These are phyloP conservation scores for Mya arenaria DNA, from an alignment of 1,140 invertebrate species.

Conservation along the genomic window DNA sequence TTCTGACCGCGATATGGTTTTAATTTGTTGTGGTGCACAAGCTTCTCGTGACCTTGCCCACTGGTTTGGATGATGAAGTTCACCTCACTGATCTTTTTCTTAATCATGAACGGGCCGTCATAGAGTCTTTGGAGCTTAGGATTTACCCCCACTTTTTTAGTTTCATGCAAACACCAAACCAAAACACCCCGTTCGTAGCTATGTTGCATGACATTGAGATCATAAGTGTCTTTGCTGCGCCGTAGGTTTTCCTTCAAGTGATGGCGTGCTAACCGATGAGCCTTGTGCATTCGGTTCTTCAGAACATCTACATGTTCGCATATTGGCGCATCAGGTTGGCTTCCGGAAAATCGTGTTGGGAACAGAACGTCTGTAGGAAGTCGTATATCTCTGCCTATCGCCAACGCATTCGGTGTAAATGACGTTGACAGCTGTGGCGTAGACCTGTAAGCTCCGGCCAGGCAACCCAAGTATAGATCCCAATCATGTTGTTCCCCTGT, in stretches of 20 bases:
- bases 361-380: slow-evolving; percentile 53
- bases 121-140: slow-evolving; percentile 24
- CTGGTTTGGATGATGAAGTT: slow-evolving; percentile 18
- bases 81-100: slow-evolving; percentile 21
- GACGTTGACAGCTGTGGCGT: slow-evolving; percentile 55
- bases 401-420: slow-evolving; percentile 55
- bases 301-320: slow-evolving; percentile 34
- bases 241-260: not conserved
- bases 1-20: slow-evolving; percentile 24
- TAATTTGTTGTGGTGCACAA: slow-evolving; percentile 44
- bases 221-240: slow-evolving; percentile 21
- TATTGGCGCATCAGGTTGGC: not conserved
- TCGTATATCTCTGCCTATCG: slow-evolving; percentile 59
- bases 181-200: slow-evolving; percentile 23
- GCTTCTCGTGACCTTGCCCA: slow-evolving; percentile 3
- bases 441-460: slow-evolving; percentile 46
- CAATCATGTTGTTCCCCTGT: slow-evolving; percentile 43
- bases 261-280: slow-evolving; percentile 8
- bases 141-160: not conserved
- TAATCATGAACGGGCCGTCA: slow-evolving; percentile 21
- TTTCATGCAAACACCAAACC: slow-evolving; percentile 29
- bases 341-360: not conserved
- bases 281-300: not conserved
- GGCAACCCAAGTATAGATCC: slow-evolving; percentile 54
- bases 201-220: not conserved